Evolutionary conservation across 2,888 invertebrate genomes (phyloP), one percentile per base, ranked within the genome.

Genomic region (Mesorhabditis belari): DNA sequence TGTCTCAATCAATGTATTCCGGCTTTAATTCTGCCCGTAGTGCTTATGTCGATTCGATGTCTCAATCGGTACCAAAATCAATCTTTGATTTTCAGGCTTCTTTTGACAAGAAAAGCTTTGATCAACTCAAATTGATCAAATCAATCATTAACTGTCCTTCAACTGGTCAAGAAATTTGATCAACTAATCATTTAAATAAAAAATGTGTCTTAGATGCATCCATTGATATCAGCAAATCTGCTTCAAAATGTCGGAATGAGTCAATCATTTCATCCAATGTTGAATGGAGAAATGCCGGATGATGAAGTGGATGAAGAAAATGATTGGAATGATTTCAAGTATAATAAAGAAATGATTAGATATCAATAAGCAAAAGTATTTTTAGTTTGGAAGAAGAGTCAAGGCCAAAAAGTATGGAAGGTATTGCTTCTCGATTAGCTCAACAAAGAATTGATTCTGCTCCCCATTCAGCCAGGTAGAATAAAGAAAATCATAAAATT

Each of bases 361-460:
- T 35, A 58, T 66, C 63, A 26, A 60, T 61, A 61, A 61, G 19
- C n/a, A n/a, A n/a, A n/a, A 55, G n/a, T 23, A 51, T 62, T 53
- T 62, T 50, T 56, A 69, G 68, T 27, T 23, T 70, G 12, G 70
- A 67, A 23, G 70, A 70, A 58, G 70, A 70, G 21, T 56, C n/a
- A n/a, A n/a, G 58, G 6, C 63, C 62, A 28, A 55, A 55, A 21
- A 62, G 58, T n/a, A 64, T 65, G 61, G 64, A 64, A 9, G 44
- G 56, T 23, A 61, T 61, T 23, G 57, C 61, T 12, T 59, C 64
- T 56, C 59, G 65, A 53, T 66, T 68, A 66, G 65, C 63, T 9
- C 44, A 35, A n/a, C 44, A 35, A 35, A 35, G 44, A 35, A 17
- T 35, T 17, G 44, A 35, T 35, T n/a, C n/a, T n/a, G 44, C 12